Evolutionary conservation across 2,888 invertebrate genomes (phyloP).

Genomic region (Tetramorium bicarinatum): DNA sequence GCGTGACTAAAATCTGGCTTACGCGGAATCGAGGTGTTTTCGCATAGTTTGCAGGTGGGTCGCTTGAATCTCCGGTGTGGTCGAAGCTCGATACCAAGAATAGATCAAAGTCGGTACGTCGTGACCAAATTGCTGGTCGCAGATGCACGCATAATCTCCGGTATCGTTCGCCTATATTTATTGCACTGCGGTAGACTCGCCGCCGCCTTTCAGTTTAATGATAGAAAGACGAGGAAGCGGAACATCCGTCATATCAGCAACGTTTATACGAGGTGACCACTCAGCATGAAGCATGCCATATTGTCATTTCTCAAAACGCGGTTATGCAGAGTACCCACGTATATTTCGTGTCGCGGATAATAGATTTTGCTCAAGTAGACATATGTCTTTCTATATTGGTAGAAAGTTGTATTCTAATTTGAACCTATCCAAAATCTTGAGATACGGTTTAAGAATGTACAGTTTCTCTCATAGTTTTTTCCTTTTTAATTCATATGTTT

Average conservation of each 20-base stretch:
- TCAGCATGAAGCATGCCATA: conserved; percentile 40
- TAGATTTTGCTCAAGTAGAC: conserved; percentile 13
- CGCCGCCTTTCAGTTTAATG: conserved; percentile 62
- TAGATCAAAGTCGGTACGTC: conserved; percentile 78
- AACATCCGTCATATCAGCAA: conserved; percentile 61
- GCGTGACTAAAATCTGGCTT: conserved; percentile 54
- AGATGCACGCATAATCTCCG: conserved; percentile 66
- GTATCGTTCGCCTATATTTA: conserved; percentile 72
- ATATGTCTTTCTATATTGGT: background rate
- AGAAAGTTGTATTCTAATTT: conserved; percentile 28
- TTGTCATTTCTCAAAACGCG: conserved; percentile 38
- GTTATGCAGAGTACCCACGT: conserved; percentile 27
- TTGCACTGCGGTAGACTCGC: conserved; percentile 70
- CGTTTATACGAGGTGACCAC: conserved; percentile 37
- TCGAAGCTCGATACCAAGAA: conserved; percentile 69
- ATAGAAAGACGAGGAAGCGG: conserved; percentile 64
- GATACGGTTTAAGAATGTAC: background rate
- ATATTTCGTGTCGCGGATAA: conserved; percentile 35
- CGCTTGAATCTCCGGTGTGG: conserved; percentile 51
- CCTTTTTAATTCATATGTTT: background rate
- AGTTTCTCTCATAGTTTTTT: background rate
- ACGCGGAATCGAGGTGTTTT: conserved; percentile 64
- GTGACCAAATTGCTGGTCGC: conserved; percentile 63
- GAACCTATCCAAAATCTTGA: conserved; percentile 6
- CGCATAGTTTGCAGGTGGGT: conserved; percentile 77